Base-by-base conservation (phyloP, 2,797 vertebrate genomes). In the Dromococcyx pavoninus region DNA sequence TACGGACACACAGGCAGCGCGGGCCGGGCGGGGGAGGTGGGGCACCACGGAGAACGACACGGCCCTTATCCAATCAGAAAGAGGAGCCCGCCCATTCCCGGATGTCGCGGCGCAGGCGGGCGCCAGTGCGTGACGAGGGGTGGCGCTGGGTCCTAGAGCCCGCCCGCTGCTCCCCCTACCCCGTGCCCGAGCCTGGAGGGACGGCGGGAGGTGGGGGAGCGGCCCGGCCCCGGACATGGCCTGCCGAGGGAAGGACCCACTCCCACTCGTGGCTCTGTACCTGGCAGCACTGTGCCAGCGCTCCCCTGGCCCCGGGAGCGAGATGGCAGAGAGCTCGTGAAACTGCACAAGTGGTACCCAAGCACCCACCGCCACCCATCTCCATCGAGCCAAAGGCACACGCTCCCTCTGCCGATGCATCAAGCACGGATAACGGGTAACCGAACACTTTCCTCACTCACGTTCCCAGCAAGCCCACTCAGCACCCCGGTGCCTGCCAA, bases 341-440 rank as follows among this genome's bases (percentile, higher is more conserved):
- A 7, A 1, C 17, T 1, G 15, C 61, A 5, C 5, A 2, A 3
- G 22, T 0, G 46, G 19, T 14, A 7, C 11, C 43, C 24, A 1
- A 3, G 22, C 33, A 32, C 50, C 15, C 13, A 4, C 3, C 7
- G 22, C 6, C 5, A 28, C 32, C 25, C 32, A 5, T 6, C 35
- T 3, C 1, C 32, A 6, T 2, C 10, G 25, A 10, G 10, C n/a
- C n/a, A n/a, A n/a, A n/a, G n/a, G n/a, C n/a, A n/a, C n/a, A n/a
- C n/a, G n/a, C 35, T 7, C 11, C 35, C 1, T 3, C 0, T 4
- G 14, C 28, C 21, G 2, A 1, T 7, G 6, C 37, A 2, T 4
- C 8, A 3, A 23, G 24, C 5, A 2, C 7, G 17, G 25, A 2
- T 1, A 27, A 3, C 6, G 2, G 14, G 71, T 17, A 5, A 6